phyloP scores from a whole-genome alignment of 2,113 vertebrate genomes.

The Toxotes chatareus region DNA sequence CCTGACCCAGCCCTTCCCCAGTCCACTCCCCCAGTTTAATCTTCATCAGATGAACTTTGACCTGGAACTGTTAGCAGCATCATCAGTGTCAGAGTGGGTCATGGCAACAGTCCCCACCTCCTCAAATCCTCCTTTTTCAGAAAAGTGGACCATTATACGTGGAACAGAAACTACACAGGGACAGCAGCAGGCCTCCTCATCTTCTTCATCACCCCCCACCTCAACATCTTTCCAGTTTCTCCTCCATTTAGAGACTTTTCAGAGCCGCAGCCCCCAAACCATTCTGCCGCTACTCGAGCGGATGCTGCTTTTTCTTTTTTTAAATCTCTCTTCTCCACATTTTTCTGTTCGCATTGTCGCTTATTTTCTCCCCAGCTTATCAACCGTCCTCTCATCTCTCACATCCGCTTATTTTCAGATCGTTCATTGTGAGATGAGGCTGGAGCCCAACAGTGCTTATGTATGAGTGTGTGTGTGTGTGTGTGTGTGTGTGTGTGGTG shows the following conservation, averaged over 20 bases:
- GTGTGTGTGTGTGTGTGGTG: slow-evolving; percentile 1
- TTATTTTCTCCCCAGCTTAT: neutral
- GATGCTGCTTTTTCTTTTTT: slow-evolving; percentile 59
- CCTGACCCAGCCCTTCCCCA: neutral
- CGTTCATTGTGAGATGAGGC: neutral
- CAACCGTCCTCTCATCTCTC: neutral
- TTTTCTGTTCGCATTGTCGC: slow-evolving; percentile 28
- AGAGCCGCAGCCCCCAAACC: neutral
- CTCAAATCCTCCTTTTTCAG: slow-evolving; percentile 28
- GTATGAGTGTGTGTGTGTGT: slow-evolving; percentile 9
- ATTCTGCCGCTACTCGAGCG: slow-evolving; percentile 65
- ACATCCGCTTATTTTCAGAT: neutral
- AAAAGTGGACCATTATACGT: slow-evolving; percentile 26
- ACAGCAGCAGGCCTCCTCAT: slow-evolving; percentile 25
- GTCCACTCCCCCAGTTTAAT: slow-evolving; percentile 57
- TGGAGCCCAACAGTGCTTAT: neutral
- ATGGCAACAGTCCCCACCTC: neutral
- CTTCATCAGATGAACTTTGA: slow-evolving; percentile 56
- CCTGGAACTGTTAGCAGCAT: slow-evolving; percentile 58
- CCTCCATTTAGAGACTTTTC: slow-evolving; percentile 2
- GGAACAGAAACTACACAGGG: slow-evolving; percentile 18
- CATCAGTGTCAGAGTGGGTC: slow-evolving; percentile 16
- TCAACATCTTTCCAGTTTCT: slow-evolving; percentile 5
- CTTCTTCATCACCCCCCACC: neutral
- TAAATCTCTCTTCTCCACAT: slow-evolving; percentile 10